Percentiles rank a stretch among this genome's conserved stretches.
These are phyloP conservation scores for Calidris pygmaea DNA, from an alignment of 2,113 vertebrate genomes.

Conservation along the genomic window DNA sequence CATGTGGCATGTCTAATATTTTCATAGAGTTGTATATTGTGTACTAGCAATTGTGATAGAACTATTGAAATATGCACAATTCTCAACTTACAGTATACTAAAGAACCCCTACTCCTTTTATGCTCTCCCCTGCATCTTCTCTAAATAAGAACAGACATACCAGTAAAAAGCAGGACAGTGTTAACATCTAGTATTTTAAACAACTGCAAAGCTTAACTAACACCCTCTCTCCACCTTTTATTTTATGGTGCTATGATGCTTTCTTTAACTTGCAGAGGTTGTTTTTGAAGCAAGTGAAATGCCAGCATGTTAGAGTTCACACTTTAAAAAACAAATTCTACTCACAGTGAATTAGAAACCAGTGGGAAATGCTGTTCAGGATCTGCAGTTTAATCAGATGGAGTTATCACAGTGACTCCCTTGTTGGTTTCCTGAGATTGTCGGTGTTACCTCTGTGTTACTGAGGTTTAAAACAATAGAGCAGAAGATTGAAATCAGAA, in stretches of 20 bases:
- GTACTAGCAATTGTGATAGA: not conserved
- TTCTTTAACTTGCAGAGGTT: not conserved
- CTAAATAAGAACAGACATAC: not conserved
- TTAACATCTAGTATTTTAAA: not conserved
- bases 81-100: not conserved
- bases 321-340: not conserved
- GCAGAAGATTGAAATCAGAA: not conserved
- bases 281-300: not conserved
- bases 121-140: not conserved
- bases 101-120: not conserved
- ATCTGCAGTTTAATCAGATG: conserved; percentile 54
- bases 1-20: not conserved
- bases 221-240: rapidly evolving
- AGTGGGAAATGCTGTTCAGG: conserved; percentile 14
- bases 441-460: not conserved
- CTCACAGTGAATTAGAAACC: not conserved
- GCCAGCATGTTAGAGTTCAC: not conserved
- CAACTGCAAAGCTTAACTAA: not conserved
- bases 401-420: conserved; percentile 9
- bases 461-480: conserved; percentile 22
- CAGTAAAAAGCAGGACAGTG: not conserved
- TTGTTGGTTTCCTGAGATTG: conserved; percentile 31
- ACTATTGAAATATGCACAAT: not conserved
- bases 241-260: not conserved
- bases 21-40: not conserved